These are phyloP conservation scores for Stigmatopora argus DNA, from an alignment of 2,113 vertebrate genomes.

Conservation along the genomic window DNA sequence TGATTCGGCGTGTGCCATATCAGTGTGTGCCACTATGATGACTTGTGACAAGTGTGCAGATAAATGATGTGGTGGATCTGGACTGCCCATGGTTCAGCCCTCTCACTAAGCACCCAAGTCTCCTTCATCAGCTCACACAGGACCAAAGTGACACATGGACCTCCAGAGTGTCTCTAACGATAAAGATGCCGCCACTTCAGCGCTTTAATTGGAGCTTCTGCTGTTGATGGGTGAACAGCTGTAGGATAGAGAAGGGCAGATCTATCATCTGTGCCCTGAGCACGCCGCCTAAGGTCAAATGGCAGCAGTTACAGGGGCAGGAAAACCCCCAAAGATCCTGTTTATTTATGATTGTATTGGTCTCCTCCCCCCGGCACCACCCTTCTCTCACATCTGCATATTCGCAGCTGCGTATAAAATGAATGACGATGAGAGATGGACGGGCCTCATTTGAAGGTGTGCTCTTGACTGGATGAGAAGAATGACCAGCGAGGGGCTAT, in stretches of 20 bases:
- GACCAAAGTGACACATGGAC: constrained; percentile 65
- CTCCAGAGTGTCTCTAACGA: constrained; percentile 65
- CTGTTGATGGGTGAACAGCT: constrained; percentile 73
- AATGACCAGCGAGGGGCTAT: constrained; percentile 57
- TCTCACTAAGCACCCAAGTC: constrained; percentile 68
- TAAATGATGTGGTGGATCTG: constrained; percentile 25
- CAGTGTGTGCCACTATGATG: constrained; percentile 33
- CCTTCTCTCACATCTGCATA: constrained; percentile 53
- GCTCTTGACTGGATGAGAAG: constrained; percentile 24
- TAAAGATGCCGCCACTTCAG: constrained; percentile 67
- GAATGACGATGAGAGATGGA: constrained; percentile 16
- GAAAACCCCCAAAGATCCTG: constrained; percentile 61
- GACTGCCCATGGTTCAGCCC: constrained; percentile 52
- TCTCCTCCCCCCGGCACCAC: constrained; percentile 27
- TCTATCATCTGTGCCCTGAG: constrained; percentile 63
- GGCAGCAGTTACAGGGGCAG: constrained; percentile 54
- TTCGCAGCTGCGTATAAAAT: constrained; percentile 36
- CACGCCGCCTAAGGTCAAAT: constrained; percentile 64
- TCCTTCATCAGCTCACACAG: constrained; percentile 64
- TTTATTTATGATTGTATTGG: constrained; percentile 60
- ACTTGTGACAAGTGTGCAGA: constrained; percentile 34
- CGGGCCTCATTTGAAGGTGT: constrained; percentile 46
- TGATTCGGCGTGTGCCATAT: constrained; percentile 48
- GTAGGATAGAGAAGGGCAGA: constrained; percentile 69
- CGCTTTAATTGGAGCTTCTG: constrained; percentile 72